Evolutionary conservation across 2,888 invertebrate genomes (phyloP).

Genomic region (Pediacus dermestoides): DNA sequence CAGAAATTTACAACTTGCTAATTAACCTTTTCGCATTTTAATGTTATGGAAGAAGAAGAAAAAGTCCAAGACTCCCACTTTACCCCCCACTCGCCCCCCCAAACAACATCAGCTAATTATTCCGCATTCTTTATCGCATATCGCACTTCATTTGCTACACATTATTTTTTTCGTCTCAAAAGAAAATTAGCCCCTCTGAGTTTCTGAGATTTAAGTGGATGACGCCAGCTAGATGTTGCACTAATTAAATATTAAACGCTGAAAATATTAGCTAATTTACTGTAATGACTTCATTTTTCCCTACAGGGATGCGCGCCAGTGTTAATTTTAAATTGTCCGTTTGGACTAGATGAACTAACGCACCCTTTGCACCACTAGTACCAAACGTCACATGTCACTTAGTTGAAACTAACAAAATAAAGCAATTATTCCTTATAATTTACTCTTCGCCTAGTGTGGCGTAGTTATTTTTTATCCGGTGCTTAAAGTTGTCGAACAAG

Average conservation of each 20-base stretch:
- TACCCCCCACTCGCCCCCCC: slow-evolving; percentile 17
- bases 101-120: slow-evolving; percentile 36
- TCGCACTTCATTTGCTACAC: slow-evolving; percentile 32
- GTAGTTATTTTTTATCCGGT: too few relatives aligned
- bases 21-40: slow-evolving; percentile 28
- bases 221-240: background rate
- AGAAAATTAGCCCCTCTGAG: slow-evolving; percentile 16
- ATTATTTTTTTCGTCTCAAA: slow-evolving; percentile 26
- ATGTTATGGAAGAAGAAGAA: slow-evolving; percentile 7
- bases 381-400: too few relatives aligned
- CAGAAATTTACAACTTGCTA: slow-evolving; percentile 32
- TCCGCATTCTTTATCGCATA: slow-evolving; percentile 47
- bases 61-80: slow-evolving; percentile 12
- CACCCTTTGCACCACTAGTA: too few relatives aligned
- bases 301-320: too few relatives aligned
- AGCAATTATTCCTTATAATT: too few relatives aligned
- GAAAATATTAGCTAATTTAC: slow-evolving; percentile 31
- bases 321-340: slow-evolving; percentile 1
- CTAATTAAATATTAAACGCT: slow-evolving; percentile 32
- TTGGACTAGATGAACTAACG: too few relatives aligned
- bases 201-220: slow-evolving; percentile 9
- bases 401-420: too few relatives aligned
- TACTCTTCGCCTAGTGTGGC: too few relatives aligned
- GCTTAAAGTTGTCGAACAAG: slow-evolving; percentile 19
- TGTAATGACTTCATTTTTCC: slow-evolving; percentile 14